Conservation (phyloP, 2,888 invertebrate species). For the Ectemnius cavifrons region DNA sequence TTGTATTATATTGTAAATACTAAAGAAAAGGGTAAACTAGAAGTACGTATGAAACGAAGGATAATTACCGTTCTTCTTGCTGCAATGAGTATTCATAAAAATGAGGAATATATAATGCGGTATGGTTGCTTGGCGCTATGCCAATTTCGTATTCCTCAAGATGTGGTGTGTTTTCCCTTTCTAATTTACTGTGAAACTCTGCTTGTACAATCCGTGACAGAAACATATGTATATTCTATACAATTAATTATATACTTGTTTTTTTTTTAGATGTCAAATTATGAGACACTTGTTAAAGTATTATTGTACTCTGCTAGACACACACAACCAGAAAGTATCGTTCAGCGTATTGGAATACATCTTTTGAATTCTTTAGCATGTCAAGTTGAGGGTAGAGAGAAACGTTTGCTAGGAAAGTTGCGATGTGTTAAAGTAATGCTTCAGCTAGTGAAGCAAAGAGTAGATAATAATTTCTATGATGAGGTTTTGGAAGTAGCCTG, state of each 20-base stretch:
- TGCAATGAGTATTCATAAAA: conserved; percentile 91
- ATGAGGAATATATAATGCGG: conserved; percentile 95
- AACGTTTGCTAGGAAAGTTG: conserved; percentile 92
- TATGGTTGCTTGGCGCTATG: conserved; percentile 97
- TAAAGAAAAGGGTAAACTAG: conserved; percentile 86
- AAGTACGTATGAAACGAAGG: conserved; percentile 86
- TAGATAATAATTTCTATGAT: conserved; percentile 89
- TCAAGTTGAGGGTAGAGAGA: conserved; percentile 96
- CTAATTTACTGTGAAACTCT: neutral
- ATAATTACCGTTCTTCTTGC: conserved; percentile 91
- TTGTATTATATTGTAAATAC: conserved; percentile 97
- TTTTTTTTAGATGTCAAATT: conserved; percentile 88
- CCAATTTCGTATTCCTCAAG: conserved; percentile 95
- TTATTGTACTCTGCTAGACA: conserved; percentile 90
- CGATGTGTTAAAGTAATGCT: conserved; percentile 93
- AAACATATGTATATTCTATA: conserved; percentile 2
- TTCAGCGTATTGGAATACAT: conserved; percentile 96
- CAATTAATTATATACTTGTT: conserved; percentile 13
- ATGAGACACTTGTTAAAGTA: conserved; percentile 90
- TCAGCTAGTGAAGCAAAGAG: conserved; percentile 89
- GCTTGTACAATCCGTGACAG: neutral
- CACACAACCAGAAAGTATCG: conserved; percentile 92
- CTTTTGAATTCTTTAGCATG: conserved; percentile 97
- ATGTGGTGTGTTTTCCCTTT: conserved; percentile 85
- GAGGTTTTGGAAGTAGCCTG: conserved; percentile 98